These are phyloP conservation scores for Cathartes aura DNA, from an alignment of 2,113 vertebrate species.

Conservation along the genomic window DNA sequence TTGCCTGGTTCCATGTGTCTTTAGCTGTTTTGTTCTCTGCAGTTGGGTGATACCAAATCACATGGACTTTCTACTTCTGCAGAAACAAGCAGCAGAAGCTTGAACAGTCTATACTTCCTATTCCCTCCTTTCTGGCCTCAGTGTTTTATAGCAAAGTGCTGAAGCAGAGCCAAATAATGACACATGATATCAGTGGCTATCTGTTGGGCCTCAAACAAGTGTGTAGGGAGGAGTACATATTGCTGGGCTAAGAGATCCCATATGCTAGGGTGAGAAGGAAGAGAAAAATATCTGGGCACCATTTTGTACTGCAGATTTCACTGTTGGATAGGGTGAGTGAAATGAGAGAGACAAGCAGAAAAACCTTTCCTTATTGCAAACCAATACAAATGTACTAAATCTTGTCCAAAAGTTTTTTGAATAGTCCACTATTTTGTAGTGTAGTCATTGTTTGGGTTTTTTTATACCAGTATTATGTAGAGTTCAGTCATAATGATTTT, in stretches of 20 bases:
- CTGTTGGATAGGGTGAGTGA: not conserved
- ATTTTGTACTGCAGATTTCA: slow-evolving; percentile 16
- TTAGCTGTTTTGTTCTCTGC: not conserved
- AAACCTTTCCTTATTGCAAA: not conserved
- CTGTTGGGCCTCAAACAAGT: slow-evolving; percentile 16
- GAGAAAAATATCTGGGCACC: not conserved
- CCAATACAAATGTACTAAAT: not conserved
- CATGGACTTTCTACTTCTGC: not conserved
- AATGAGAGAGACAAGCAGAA: not conserved
- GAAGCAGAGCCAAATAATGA: slow-evolving; percentile 3
- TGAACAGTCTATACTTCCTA: not conserved
- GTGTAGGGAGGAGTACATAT: not conserved
- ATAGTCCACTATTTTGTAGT: not conserved
- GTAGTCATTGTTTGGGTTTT: not conserved
- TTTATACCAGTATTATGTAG: not conserved
- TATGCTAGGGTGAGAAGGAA: not conserved
- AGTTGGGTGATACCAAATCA: not conserved
- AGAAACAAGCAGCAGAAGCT: not conserved
- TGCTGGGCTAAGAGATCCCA: slow-evolving; percentile 16
- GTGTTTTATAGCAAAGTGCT: not conserved
- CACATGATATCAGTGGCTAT: slow-evolving; percentile 1
- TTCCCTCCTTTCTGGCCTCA: not conserved
- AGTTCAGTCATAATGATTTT: not conserved
- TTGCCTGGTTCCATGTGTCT: not conserved
- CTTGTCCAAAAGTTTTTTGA: not conserved